Conservation (phyloP, 53 echinoderm and acorn worm genomes). For the Luidia sarsii region DNA sequence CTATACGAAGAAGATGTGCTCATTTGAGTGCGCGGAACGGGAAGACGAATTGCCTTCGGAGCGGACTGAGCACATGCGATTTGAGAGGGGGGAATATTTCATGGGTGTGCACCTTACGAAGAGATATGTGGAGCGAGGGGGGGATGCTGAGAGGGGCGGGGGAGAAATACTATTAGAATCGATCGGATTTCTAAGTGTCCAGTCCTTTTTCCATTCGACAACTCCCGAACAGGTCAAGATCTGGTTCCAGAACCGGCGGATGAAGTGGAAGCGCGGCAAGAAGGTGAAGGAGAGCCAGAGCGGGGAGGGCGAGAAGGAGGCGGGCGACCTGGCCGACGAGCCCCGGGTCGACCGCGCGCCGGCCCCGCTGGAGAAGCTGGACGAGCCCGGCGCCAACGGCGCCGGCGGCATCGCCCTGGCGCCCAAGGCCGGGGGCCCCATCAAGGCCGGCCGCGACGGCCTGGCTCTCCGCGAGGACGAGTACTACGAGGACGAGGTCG, state of each 20-base stretch:
- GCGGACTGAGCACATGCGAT: too few relatives aligned
- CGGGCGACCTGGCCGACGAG: background rate
- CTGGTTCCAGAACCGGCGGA: slow-evolving; percentile 97
- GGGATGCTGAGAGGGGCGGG: too few relatives aligned
- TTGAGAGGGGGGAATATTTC: too few relatives aligned
- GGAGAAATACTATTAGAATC: too few relatives aligned
- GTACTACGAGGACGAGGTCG: slow-evolving; percentile 39
- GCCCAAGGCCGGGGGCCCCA: background rate
- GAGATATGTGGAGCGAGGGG: too few relatives aligned
- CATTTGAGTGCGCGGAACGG: too few relatives aligned
- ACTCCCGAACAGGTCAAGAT: slow-evolving; percentile 85
- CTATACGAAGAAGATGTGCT: too few relatives aligned
- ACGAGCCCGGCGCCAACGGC: background rate
- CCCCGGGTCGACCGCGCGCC: background rate
- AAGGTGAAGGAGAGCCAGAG: slow-evolving; percentile 73
- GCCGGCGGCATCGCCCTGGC: background rate
- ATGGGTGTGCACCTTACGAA: too few relatives aligned
- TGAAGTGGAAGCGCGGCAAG: slow-evolving; percentile 99
- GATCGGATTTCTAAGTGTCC: too few relatives aligned
- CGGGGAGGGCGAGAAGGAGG: slow-evolving; percentile 42
- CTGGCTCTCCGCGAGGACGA: slow-evolving; percentile 54
- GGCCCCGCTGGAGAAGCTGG: slow-evolving; percentile 2
- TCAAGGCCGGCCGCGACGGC: background rate
- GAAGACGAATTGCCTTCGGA: too few relatives aligned
- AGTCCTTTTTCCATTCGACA: too few relatives aligned